These are phyloP conservation scores for Deilephila elpenor DNA, from an alignment of 2,888 invertebrate genomes.

Conservation along the genomic window DNA sequence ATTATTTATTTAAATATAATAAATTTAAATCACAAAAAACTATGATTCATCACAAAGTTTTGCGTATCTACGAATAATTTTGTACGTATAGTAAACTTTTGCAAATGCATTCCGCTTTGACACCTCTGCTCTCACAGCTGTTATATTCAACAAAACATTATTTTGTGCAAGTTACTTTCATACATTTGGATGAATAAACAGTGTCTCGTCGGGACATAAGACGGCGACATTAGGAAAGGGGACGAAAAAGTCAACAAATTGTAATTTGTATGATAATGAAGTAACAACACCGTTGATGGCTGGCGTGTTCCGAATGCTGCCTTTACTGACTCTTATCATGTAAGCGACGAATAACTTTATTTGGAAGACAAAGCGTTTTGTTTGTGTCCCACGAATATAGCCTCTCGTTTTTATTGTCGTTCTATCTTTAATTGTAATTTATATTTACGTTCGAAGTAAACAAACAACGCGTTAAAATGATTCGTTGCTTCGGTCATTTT, in stretches of 20 bases:
- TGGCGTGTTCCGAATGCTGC: slow-evolving; percentile 40
- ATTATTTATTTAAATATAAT: too few species aligned
- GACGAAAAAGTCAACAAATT: slow-evolving; percentile 68
- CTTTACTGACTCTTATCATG: slow-evolving; percentile 42
- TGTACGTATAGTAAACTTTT: too few species aligned
- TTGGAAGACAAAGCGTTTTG: slow-evolving; percentile 27
- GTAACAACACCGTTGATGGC: slow-evolving; percentile 58
- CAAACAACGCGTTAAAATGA: neutral
- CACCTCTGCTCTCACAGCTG: too few species aligned
- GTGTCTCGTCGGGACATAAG: neutral
- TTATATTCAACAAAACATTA: neutral
- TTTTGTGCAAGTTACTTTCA: neutral
- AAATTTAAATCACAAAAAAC: too few species aligned
- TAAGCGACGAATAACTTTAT: slow-evolving; percentile 46
- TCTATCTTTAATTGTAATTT: slow-evolving; percentile 34
- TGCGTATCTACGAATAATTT: too few species aligned
- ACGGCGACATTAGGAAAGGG: slow-evolving; percentile 49
- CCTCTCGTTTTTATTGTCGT: slow-evolving; percentile 27
- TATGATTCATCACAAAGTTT: too few species aligned
- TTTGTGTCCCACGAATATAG: slow-evolving; percentile 6
- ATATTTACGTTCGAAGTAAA: neutral
- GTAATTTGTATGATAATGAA: slow-evolving; percentile 79
- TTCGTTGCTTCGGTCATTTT: too few species aligned
- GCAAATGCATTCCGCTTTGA: too few species aligned
- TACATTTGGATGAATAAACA: neutral